Percentiles rank a stretch among this genome's conserved stretches.
Evolutionary conservation across 2,797 vertebrate genomes (phyloP).

Genomic region (Menidia menidia): DNA sequence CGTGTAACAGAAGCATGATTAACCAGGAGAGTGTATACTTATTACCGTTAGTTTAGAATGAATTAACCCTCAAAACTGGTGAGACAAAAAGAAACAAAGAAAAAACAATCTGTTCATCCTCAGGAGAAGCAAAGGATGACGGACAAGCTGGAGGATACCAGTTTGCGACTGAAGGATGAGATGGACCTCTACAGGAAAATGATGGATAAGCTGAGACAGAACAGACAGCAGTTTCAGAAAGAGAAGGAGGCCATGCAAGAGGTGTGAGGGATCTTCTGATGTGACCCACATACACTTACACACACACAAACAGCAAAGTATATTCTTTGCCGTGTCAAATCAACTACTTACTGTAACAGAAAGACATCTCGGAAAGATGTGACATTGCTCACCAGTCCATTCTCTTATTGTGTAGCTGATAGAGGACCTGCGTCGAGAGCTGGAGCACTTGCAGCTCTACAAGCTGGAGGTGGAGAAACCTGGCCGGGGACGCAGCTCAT

Average conservation of each 20-base stretch:
- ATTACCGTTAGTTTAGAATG: too few species aligned
- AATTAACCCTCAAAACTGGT: too few species aligned
- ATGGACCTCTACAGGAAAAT: constrained; percentile 97
- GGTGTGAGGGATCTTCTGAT: constrained; percentile 75
- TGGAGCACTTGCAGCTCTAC: constrained; percentile 94
- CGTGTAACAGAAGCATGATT: too few species aligned
- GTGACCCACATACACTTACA: constrained; percentile 7
- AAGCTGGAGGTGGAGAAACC: constrained; percentile 91
- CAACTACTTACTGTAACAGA: constrained; percentile 25
- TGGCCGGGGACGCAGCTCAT: constrained; percentile 85
- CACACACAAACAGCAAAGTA: constrained; percentile 2
- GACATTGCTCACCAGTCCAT: constrained; percentile 17
- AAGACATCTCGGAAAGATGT: constrained; percentile 27
- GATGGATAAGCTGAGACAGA: constrained; percentile 97
- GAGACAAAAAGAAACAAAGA: too few species aligned
- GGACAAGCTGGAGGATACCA: constrained; percentile 94
- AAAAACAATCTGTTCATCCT: neutral
- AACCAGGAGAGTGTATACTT: too few species aligned
- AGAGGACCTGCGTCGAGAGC: constrained; percentile 92
- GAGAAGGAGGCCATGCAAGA: constrained; percentile 96
- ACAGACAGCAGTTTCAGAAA: constrained; percentile 92
- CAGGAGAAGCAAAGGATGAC: constrained; percentile 97
- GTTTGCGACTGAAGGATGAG: constrained; percentile 94
- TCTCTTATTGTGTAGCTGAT: constrained; percentile 85
- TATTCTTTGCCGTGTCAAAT: constrained; percentile 26